phyloP scores from a whole-genome alignment of 2,113 vertebrate species.

The Hydrolagus affinis region DNA sequence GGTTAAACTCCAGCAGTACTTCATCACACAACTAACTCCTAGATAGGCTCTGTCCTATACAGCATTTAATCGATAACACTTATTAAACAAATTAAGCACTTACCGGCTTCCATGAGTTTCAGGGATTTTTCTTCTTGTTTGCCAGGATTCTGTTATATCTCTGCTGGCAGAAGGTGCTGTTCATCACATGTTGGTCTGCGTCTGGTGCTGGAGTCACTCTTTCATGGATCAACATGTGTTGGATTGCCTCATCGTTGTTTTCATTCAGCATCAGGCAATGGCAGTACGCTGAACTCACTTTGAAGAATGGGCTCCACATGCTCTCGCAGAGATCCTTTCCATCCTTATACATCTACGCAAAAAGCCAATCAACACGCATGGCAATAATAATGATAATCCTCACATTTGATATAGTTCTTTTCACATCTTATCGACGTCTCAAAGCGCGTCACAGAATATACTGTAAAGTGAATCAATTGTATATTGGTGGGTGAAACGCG shows the following conservation, averaged over 20 bases:
- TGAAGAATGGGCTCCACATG: conserved; percentile 54
- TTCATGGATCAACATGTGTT: conserved; percentile 35
- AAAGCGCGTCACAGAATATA: too few species aligned
- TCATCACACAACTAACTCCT: too few species aligned
- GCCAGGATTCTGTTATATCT: not conserved
- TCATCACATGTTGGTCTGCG: not conserved
- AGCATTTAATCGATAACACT: not conserved
- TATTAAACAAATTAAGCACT: not conserved
- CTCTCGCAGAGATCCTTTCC: conserved; percentile 52
- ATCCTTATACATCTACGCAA: conserved; percentile 46
- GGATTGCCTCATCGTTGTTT: conserved; percentile 42
- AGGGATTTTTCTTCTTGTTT: not conserved
- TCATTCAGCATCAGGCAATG: conserved; percentile 54
- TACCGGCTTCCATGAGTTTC: not conserved
- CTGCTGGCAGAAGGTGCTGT: conserved; percentile 26
- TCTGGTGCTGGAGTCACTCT: conserved; percentile 40
- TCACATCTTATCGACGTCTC: too few species aligned
- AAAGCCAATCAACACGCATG: conserved; percentile 1
- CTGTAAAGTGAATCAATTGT: too few species aligned
- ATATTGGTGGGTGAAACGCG: too few species aligned
- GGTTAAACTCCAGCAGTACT: too few species aligned
- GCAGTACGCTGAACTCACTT: conserved; percentile 46
- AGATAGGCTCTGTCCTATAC: not conserved
- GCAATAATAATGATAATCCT: too few species aligned
- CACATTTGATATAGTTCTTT: too few species aligned